Evolutionary conservation across 2,113 vertebrate genomes (phyloP).

Genomic region (Sapajus apella): DNA sequence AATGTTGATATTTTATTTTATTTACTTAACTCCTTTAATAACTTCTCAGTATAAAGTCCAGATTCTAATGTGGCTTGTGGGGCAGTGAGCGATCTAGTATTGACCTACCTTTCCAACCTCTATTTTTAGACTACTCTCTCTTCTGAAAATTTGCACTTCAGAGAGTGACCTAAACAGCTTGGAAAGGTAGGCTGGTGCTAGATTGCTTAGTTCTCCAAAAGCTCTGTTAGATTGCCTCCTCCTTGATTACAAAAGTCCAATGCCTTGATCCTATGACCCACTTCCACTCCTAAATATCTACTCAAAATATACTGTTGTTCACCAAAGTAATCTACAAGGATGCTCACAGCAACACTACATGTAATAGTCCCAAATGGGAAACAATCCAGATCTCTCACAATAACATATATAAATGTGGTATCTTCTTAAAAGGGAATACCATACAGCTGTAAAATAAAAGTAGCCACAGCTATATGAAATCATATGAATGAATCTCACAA

Average conservation of each 20-base stretch:
- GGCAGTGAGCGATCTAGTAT: background rate
- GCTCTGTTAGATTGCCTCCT: background rate
- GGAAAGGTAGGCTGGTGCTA: background rate
- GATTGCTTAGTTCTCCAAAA: background rate
- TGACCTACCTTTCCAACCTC: background rate
- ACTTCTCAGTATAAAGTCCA: background rate
- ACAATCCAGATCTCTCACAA: background rate
- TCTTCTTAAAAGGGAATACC: background rate
- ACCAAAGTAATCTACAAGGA: background rate
- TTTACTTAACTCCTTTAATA: slow-evolving; percentile 6
- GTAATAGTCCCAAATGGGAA: background rate
- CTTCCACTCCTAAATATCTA: background rate
- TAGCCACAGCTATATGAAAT: background rate
- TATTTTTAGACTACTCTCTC: background rate
- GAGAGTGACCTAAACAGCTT: background rate
- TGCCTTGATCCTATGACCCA: background rate
- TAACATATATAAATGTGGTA: background rate
- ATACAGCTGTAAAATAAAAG: background rate
- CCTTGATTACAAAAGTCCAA: slow-evolving; percentile 6
- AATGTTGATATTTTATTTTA: slow-evolving; percentile 32
- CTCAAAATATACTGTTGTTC: background rate
- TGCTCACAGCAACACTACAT: background rate
- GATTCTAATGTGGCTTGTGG: background rate
- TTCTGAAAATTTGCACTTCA: slow-evolving; percentile 1
- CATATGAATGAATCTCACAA: slow-evolving; percentile 13